Evolutionary conservation across 1,140 invertebrate species (phyloP).

Genomic region (Zaprionus vittiger): DNA sequence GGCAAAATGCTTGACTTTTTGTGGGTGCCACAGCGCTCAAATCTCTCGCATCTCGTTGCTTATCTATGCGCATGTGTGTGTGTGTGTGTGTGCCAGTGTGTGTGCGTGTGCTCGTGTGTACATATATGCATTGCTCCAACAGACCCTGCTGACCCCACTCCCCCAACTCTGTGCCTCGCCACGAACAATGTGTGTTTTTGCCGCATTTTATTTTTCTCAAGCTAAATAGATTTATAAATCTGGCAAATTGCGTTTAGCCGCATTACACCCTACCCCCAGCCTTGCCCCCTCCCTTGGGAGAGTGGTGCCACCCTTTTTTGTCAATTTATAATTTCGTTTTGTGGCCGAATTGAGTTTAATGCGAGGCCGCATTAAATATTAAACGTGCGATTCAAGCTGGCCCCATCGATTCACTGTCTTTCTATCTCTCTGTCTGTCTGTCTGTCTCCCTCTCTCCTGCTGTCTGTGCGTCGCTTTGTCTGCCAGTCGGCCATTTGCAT

Average conservation of each 20-base stretch:
- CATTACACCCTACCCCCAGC: neutral
- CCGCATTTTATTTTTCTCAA: constrained; percentile 35
- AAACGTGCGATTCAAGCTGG: constrained; percentile 1
- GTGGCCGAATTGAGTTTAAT: constrained; percentile 36
- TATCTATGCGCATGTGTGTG: neutral
- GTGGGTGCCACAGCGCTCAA: neutral
- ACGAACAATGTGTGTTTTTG: constrained; percentile 7
- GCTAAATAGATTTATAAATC: constrained; percentile 59
- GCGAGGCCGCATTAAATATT: constrained; percentile 46
- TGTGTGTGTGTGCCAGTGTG: constrained; percentile 6
- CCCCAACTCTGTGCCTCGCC: neutral
- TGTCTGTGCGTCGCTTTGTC: neutral
- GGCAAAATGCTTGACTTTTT: neutral
- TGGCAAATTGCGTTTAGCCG: constrained; percentile 44
- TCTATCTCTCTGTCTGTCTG: neutral
- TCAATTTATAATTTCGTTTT: constrained; percentile 47
- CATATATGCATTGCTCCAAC: neutral
- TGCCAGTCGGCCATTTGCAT: constrained; percentile 52
- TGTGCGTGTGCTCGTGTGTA: neutral
- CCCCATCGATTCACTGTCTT: neutral
- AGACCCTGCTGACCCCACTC: neutral
- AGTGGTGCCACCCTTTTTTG: constrained; percentile 11
- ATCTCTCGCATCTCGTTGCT: neutral
- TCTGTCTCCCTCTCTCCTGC: constrained; percentile 2
- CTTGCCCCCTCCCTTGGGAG: neutral